A percentile compares a stretch with the other conserved stretches of the same genome.
These are phyloP conservation scores for Cataglyphis albicans DNA, from an alignment of 2,888 invertebrate species.

Conservation along the genomic window DNA sequence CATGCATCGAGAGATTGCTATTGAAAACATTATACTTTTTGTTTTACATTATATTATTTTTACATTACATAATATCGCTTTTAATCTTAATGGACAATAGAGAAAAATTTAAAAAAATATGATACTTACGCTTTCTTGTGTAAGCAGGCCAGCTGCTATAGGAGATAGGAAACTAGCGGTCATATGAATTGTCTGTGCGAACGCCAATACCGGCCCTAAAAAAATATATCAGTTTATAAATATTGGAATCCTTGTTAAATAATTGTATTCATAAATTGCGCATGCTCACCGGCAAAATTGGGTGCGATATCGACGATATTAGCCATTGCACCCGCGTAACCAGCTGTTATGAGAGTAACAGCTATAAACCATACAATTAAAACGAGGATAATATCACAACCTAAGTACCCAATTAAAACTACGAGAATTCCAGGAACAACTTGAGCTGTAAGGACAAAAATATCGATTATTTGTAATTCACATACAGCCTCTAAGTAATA, in stretches of 20 bases:
- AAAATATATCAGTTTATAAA: constrained; percentile 18
- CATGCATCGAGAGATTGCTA: constrained; percentile 87
- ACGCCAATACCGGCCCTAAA: constrained; percentile 89
- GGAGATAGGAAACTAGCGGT: constrained; percentile 91
- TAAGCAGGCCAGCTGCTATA: constrained; percentile 88
- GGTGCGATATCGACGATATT: constrained; percentile 92
- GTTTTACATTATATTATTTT: neutral
- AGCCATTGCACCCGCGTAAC: constrained; percentile 92
- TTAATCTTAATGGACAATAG: neutral
- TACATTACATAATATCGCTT: neutral
- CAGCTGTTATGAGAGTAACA: constrained; percentile 90
- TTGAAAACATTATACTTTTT: neutral
- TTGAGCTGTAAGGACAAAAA: constrained; percentile 87
- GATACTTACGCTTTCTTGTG: constrained; percentile 87
- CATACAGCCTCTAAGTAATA: neutral
- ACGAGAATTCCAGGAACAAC: constrained; percentile 90
- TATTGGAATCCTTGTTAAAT: neutral
- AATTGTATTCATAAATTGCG: neutral
- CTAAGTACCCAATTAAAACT: constrained; percentile 89
- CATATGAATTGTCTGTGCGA: constrained; percentile 93
- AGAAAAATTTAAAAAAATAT: constrained; percentile 27
- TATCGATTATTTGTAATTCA: neutral
- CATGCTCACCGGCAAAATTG: constrained; percentile 89
- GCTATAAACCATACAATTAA: constrained; percentile 90
- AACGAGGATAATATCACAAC: constrained; percentile 88